Percentiles rank a stretch among this genome's conserved stretches.
These are phyloP conservation scores for Hyles vespertilio DNA, from an alignment of 1,140 invertebrate genomes.

Conservation along the genomic window DNA sequence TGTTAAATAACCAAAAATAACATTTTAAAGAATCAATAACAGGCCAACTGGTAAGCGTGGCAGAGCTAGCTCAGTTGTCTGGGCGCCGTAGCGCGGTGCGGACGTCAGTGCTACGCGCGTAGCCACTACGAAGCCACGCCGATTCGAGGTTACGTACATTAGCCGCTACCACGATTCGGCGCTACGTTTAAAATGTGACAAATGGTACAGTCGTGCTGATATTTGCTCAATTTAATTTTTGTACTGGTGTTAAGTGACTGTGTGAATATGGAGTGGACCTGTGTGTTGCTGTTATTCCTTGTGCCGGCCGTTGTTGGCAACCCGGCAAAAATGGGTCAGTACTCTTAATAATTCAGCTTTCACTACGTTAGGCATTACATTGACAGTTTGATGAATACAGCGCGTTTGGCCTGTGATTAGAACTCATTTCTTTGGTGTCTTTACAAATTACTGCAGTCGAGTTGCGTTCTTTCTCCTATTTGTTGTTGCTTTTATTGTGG, in stretches of 20 bases:
- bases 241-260: conserved; percentile 20
- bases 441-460: too few species aligned
- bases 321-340: conserved; percentile 66
- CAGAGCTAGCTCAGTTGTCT: conserved; percentile 52
- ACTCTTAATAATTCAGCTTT: conserved; percentile 43
- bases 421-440: too few species aligned
- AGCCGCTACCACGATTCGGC: not conserved
- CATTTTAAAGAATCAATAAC: conserved; percentile 73
- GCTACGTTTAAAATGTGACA: conserved; percentile 37
- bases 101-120: conserved; percentile 33
- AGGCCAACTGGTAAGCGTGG: conserved; percentile 38
- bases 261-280: conserved; percentile 49
- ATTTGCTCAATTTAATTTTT: conserved; percentile 24
- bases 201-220: conserved; percentile 20
- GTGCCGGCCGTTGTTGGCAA: conserved; percentile 37
- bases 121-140: conserved; percentile 16
- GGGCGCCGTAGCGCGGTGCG: conserved; percentile 40
- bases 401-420: too few species aligned
- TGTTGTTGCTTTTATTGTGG: too few species aligned
- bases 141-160: not conserved
- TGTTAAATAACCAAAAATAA: conserved; percentile 68
- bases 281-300: conserved; percentile 27
- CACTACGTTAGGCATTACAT: conserved; percentile 29
- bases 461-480: too few species aligned
- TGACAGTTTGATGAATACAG: conserved; percentile 26